Conservation (phyloP, 1,140 invertebrate species). For the Drosophila rufa region DNA sequence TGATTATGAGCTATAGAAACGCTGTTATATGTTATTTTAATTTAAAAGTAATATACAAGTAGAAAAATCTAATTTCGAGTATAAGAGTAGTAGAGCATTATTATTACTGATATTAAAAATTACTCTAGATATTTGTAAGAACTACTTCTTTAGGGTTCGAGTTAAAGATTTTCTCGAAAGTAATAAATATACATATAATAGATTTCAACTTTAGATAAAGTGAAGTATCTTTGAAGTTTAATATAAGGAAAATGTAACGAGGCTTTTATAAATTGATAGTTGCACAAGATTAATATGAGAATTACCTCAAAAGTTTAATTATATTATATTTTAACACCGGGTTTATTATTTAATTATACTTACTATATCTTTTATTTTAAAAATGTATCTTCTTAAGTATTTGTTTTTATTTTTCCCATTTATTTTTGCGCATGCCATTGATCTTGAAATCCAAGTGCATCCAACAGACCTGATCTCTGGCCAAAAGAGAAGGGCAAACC, state of each 20-base stretch:
- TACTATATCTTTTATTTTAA: too few relatives aligned
- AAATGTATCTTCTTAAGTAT: too few relatives aligned
- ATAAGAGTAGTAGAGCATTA: too few relatives aligned
- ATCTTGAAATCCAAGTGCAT: slow-evolving; percentile 30
- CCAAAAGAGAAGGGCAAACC: slow-evolving; percentile 1
- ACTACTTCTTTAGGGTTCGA: too few relatives aligned
- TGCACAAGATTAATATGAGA: neutral
- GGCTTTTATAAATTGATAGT: neutral
- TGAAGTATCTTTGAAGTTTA: too few relatives aligned
- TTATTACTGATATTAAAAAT: too few relatives aligned
- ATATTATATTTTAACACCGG: neutral
- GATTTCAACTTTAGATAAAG: too few relatives aligned
- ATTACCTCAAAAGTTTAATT: neutral
- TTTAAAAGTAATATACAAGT: neutral
- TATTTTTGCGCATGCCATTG: slow-evolving; percentile 10
- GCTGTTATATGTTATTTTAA: too few relatives aligned
- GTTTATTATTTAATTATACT: too few relatives aligned
- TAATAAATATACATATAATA: too few relatives aligned
- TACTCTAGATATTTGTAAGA: too few relatives aligned
- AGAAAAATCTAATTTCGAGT: neutral
- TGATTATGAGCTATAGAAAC: too few relatives aligned
- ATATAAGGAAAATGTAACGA: neutral
- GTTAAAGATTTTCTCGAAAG: neutral
- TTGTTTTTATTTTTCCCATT: neutral
- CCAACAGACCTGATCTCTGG: slow-evolving; percentile 10